Percentiles rank a stretch among this genome's conserved stretches.
phyloP scores from a whole-genome alignment of 2,113 vertebrate species.

The Parus major region DNA sequence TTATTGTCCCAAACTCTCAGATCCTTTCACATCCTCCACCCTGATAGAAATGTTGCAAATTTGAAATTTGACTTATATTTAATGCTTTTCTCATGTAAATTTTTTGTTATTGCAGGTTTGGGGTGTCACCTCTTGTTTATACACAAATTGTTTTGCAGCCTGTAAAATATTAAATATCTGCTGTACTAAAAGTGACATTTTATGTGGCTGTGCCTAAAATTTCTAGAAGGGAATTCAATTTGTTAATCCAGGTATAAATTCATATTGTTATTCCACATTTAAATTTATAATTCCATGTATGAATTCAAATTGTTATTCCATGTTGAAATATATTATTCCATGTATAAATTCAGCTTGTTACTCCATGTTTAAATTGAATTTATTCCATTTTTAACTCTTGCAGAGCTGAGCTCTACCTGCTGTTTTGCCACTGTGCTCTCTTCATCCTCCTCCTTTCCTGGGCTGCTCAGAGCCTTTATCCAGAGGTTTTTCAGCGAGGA shows the following conservation, averaged over 20 bases:
- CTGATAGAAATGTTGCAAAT: neutral
- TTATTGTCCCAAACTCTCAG: neutral
- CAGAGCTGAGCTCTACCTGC: constrained; percentile 49
- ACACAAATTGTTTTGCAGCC: neutral
- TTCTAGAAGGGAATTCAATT: neutral
- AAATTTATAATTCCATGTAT: too few relatives aligned
- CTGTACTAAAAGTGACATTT: fast-evolving
- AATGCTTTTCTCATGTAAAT: neutral
- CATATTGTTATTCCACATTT: too few relatives aligned
- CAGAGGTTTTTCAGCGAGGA: constrained; percentile 68
- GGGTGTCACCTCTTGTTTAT: neutral
- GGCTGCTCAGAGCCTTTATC: neutral
- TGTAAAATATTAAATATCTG: neutral
- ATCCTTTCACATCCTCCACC: neutral
- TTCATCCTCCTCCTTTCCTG: neutral
- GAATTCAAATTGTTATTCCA: too few relatives aligned
- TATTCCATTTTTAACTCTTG: fast-evolving
- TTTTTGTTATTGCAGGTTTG: neutral
- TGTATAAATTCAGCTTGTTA: fast-evolving
- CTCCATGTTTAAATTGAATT: neutral
- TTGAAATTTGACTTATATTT: neutral
- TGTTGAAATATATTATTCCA: too few relatives aligned
- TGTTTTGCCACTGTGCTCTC: neutral
- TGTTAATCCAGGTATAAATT: neutral
- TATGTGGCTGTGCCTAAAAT: fast-evolving